These are phyloP conservation scores for Lordiphosa collinella DNA, from an alignment of 1,140 invertebrate genomes.

Conservation along the genomic window DNA sequence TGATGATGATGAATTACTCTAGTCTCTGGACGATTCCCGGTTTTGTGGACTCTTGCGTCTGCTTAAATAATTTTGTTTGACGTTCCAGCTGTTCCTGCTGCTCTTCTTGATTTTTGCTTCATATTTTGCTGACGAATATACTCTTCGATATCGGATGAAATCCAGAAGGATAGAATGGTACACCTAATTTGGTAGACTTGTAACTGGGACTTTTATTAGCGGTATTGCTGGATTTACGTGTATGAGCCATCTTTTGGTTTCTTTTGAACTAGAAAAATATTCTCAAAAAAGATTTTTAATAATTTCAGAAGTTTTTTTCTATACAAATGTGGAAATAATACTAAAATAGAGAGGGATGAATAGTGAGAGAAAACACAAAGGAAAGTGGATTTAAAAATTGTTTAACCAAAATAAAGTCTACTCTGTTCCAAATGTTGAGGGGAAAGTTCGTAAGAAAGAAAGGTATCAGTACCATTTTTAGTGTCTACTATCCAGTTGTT, in stretches of 20 bases:
- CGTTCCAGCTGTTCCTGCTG: conserved; percentile 1
- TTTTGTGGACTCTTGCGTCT: neutral
- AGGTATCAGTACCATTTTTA: no score
- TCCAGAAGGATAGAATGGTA: neutral
- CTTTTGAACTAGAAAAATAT: neutral
- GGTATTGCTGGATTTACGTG: conserved; percentile 1
- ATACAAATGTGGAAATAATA: no score
- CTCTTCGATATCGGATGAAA: neutral
- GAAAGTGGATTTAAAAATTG: no score
- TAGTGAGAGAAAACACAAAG: no score
- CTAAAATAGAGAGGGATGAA: no score
- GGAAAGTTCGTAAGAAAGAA: no score
- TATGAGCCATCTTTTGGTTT: neutral
- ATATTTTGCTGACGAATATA: neutral
- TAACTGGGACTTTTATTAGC: neutral
- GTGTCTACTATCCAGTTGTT: no score
- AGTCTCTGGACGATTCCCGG: neutral
- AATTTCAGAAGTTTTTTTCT: no score
- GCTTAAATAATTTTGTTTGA: neutral
- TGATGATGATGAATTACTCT: neutral
- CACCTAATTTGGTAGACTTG: neutral
- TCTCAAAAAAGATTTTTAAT: conserved; percentile 5
- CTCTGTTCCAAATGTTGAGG: no score
- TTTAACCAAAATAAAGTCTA: no score
- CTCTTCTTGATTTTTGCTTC: no score